Evolutionary conservation across 2,113 vertebrate species (phyloP), one percentile per base, ranked within the genome.

Genomic region (Tenebrosternarchus preto): DNA sequence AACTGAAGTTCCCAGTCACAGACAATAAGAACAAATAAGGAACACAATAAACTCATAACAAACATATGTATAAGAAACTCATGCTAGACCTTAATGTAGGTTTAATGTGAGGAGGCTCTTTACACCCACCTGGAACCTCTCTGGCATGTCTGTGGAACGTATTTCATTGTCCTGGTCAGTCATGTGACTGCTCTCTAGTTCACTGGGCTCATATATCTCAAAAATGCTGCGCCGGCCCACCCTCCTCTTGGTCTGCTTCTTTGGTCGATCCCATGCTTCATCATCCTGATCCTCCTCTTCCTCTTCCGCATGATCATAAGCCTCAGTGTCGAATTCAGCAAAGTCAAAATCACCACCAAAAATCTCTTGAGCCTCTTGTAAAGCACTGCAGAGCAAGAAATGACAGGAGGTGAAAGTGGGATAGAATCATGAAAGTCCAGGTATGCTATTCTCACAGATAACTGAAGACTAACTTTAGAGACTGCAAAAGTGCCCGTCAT

Each of bases 121-220:
- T 20, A 68, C 31, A 87, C 91, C 87, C 82, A 99, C 98, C 95
- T 99, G 98, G 90, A 99, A 99, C 79, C 98, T 95, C 89, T 99
- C 98, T 0, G 98, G 98, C 94, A 99, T 95, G 90, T 99, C 98
- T 4, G 96, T 98, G 53, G 96, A 88, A 69, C 97, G 96, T 88
- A 99, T 99, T 90, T 99, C 98, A 0, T 98, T 99, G 91, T 99
- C 98, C 88, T 98, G 98, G 88, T 99, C 98, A 0, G 98, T 99
- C 77, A 99, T 94, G 90, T 99, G 97, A 85, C 98, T 99, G 89
- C 96, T 98, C 85, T 99, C 97, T 77, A 99, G 92, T 89, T 99
- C 98, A 2, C 97, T 99, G 80, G 98, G 98, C 84, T 99, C 98
- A 0, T 99, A 99, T 87, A 99, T 94, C 88, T 99, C 98, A 64